Percentiles rank a stretch among this genome's conserved stretches.
phyloP scores from a whole-genome alignment of 2,113 vertebrate genomes.

The Chloropsis cyanopogon region DNA sequence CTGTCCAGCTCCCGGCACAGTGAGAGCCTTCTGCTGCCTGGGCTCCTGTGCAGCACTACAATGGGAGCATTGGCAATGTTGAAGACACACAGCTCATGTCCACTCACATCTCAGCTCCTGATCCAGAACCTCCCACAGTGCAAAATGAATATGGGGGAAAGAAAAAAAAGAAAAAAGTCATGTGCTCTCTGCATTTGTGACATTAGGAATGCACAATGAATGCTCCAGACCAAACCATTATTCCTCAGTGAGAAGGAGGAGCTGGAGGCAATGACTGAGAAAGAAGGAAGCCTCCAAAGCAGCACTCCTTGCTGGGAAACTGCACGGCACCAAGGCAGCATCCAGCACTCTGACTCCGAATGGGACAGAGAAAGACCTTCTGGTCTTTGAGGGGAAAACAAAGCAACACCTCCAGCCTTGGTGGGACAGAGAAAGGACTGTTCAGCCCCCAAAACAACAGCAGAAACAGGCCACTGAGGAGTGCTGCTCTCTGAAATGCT shows the following conservation, averaged over 20 bases:
- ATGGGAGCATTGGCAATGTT: accelerated
- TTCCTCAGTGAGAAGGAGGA: background rate
- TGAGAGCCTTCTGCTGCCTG: background rate
- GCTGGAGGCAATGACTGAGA: background rate
- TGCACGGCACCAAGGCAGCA: background rate
- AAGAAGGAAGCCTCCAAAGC: background rate
- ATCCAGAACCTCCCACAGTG: background rate
- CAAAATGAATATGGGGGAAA: background rate
- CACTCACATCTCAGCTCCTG: background rate
- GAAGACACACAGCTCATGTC: background rate
- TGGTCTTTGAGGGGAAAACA: background rate
- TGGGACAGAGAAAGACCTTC: background rate
- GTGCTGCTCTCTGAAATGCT: background rate
- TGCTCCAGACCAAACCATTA: background rate
- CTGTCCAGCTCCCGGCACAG: background rate
- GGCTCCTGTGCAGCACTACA: background rate
- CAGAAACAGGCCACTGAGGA: background rate
- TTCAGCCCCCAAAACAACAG: background rate
- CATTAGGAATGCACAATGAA: background rate
- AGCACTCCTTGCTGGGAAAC: background rate
- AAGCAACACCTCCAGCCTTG: background rate
- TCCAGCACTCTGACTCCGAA: background rate
- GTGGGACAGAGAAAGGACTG: background rate
- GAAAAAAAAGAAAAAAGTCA: background rate
- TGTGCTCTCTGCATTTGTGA: background rate